Percentiles rank a stretch among this genome's conserved stretches.
Conservation (phyloP, 2,888 invertebrate genomes). For the Sminthurinus aureus region DNA sequence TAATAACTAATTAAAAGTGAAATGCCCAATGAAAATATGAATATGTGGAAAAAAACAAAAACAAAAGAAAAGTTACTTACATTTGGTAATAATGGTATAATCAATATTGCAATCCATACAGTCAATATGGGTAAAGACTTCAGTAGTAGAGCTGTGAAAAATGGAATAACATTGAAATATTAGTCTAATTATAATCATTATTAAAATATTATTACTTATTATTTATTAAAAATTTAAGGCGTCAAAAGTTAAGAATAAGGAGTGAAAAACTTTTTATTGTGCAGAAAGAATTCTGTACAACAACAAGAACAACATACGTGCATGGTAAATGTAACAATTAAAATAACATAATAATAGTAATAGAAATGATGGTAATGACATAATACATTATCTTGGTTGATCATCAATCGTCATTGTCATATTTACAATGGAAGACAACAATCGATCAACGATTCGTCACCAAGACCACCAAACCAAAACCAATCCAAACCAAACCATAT, state of each 20-base stretch:
- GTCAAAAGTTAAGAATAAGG: not conserved
- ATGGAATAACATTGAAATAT: constrained; percentile 31
- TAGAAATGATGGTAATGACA: too few species aligned
- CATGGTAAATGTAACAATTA: not conserved
- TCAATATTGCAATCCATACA: constrained; percentile 60
- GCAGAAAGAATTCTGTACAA: too few species aligned
- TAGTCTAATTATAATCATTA: not conserved
- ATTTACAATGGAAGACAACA: not conserved
- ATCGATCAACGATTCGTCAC: too few species aligned
- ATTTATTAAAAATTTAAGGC: not conserved
- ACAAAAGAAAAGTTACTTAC: constrained; percentile 52
- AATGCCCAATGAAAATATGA: not conserved
- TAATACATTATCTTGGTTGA: too few species aligned
- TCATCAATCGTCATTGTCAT: too few species aligned
- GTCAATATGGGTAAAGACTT: constrained; percentile 60
- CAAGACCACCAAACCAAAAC: too few species aligned
- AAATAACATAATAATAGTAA: too few species aligned
- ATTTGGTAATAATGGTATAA: constrained; percentile 57
- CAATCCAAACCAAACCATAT: too few species aligned
- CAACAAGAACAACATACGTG: not conserved
- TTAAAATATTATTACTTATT: not conserved
- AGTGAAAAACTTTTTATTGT: not conserved
- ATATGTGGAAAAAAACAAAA: constrained; percentile 9
- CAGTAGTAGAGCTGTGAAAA: constrained; percentile 59
- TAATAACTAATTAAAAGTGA: not conserved